Evolutionary conservation across 2,888 invertebrate genomes (phyloP).

Genomic region (Drosophila lacicola): DNA sequence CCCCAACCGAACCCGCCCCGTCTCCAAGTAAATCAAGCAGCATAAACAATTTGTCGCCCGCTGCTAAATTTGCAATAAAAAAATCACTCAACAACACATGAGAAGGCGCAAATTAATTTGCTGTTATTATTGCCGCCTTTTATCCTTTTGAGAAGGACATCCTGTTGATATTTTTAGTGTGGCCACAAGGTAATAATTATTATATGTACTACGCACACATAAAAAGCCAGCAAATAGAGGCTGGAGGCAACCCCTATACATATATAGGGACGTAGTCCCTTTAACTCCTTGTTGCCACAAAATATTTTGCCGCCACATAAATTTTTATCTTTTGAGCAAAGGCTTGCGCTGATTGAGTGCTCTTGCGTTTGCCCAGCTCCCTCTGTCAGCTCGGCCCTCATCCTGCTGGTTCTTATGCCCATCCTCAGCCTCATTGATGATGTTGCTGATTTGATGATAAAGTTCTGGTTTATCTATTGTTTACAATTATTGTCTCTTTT

Average conservation of each 20-base stretch:
- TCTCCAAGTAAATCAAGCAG: slow-evolving; percentile 67
- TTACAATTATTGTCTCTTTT: slow-evolving; percentile 61
- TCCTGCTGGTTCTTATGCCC: slow-evolving; percentile 15
- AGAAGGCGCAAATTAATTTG: slow-evolving; percentile 66
- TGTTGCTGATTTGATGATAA: slow-evolving; percentile 59
- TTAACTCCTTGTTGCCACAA: slow-evolving; percentile 61
- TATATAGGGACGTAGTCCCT: slow-evolving; percentile 5
- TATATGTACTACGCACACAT: slow-evolving; percentile 36
- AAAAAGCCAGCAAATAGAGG: slow-evolving; percentile 17
- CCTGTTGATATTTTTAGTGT: slow-evolving; percentile 72
- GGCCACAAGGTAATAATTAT: slow-evolving; percentile 70
- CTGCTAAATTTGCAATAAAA: slow-evolving; percentile 74
- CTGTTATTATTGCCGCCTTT: slow-evolving; percentile 57
- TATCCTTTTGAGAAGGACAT: slow-evolving; percentile 66
- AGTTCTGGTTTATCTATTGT: slow-evolving; percentile 62
- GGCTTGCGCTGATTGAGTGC: slow-evolving; percentile 63
- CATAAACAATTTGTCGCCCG: slow-evolving; percentile 77
- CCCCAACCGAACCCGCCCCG: not conserved
- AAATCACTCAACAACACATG: slow-evolving; percentile 63
- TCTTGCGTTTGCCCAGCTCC: slow-evolving; percentile 18
- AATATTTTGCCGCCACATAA: slow-evolving; percentile 37
- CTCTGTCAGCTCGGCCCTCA: slow-evolving; percentile 39
- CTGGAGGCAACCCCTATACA: slow-evolving; percentile 49
- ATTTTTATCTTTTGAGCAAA: slow-evolving; percentile 28
- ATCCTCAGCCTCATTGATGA: slow-evolving; percentile 42